Evolutionary conservation across 1,140 invertebrate species (phyloP).

Genomic region (Tetramorium alpestre): DNA sequence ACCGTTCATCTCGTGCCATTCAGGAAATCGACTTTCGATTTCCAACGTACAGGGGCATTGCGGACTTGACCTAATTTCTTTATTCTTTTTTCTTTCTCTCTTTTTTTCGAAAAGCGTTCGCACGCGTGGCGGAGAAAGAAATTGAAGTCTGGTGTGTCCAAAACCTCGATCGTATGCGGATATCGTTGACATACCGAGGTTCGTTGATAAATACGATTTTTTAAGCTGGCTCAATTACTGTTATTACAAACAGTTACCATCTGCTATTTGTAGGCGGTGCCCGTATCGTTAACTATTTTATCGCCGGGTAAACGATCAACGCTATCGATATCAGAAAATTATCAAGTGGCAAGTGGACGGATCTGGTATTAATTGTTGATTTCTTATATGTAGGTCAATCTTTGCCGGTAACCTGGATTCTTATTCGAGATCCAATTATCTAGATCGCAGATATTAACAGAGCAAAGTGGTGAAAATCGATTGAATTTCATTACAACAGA

Average conservation of each 20-base stretch:
- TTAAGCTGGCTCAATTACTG: not conserved
- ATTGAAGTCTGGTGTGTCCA: slow-evolving; percentile 50
- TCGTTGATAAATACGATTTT: slow-evolving; percentile 20
- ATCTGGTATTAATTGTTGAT: slow-evolving; percentile 42
- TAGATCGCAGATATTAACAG: slow-evolving; percentile 16
- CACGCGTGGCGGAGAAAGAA: slow-evolving; percentile 21
- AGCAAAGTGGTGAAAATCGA: slow-evolving; percentile 17
- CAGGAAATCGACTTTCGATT: slow-evolving; percentile 81
- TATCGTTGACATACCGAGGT: slow-evolving; percentile 21
- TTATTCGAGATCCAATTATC: slow-evolving; percentile 9
- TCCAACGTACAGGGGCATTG: slow-evolving; percentile 64
- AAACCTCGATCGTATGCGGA: slow-evolving; percentile 55
- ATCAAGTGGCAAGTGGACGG: not conserved
- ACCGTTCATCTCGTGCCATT: slow-evolving; percentile 60
- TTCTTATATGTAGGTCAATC: slow-evolving; percentile 40
- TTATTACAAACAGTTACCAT: slow-evolving; percentile 19
- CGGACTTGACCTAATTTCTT: slow-evolving; percentile 51
- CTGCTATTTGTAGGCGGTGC: not conserved
- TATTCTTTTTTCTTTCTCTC: slow-evolving; percentile 16
- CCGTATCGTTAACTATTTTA: not conserved
- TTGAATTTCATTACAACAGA: not conserved
- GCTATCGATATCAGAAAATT: slow-evolving; percentile 17
- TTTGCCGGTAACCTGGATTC: slow-evolving; percentile 43
- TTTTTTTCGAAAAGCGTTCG: slow-evolving; percentile 17
- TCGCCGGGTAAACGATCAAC: not conserved